Evolutionary conservation across 2,797 vertebrate genomes (phyloP), one percentile per base, ranked within the genome.

Genomic region (Setipinna tenuifilis): DNA sequence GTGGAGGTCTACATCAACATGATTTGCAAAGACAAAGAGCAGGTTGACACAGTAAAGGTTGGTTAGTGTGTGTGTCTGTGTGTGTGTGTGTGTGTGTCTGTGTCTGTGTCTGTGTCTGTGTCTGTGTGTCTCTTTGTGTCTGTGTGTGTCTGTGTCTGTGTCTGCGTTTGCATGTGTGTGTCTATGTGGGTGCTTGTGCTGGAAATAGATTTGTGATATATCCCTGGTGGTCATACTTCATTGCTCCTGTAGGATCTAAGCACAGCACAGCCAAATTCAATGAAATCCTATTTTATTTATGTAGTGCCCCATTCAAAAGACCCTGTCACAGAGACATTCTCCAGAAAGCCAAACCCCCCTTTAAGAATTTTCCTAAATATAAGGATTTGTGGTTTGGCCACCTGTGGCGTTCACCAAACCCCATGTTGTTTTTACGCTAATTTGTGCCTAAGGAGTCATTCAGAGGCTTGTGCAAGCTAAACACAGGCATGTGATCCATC

Each of bases 21-120:
- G 84, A 95, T 96, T 89, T 90, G 16, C n/a, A 88, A 84, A 46
- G 91, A 89, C 0, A 92, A 95, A 90, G 94, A 96, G 86, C 92
- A 94, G 87, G 94, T 96, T 90, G 91, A 94, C 85, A 86, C 86
- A 86, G 94, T 97, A 92, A 95, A 92, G 94, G 97, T 97, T 94
- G 84, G 85, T 85, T 82, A 5, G 7, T 0, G 7, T 54, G 23
- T 28, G 71, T 81, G 75, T 78, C 9, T 61, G 61, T 83, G 83
- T 25, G 12, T 41, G 71, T 78, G 71, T 48, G 46, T 68, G 62
- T 78, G 25, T 54, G 50, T 54, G 50, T 54, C 10, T 54, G 50
- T 54, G 50, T 54, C 6, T 10, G 50, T 54, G 62, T 28, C 11
- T 68, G 62, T 68, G 68, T 68, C 1, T 65, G 62, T 65, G 23